phyloP scores from a whole-genome alignment of 2,888 invertebrate genomes.

The Napeogenes inachia region DNA sequence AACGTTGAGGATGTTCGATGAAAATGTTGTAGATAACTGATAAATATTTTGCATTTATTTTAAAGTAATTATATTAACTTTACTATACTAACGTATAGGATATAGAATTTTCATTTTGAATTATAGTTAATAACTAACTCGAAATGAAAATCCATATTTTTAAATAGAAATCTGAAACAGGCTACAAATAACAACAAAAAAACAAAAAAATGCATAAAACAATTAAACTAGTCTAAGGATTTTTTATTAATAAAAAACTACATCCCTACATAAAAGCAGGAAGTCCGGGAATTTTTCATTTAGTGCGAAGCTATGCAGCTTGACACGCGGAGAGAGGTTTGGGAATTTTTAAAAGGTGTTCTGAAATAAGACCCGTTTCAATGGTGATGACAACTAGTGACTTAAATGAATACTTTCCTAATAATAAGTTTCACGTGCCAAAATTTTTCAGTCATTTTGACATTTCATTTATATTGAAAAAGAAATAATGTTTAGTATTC shows the following conservation, averaged over 20 bases:
- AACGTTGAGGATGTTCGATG: constrained; percentile 32
- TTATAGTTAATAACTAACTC: too few species aligned
- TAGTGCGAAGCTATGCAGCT: constrained; percentile 48
- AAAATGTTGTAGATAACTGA: not conserved
- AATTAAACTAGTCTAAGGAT: not conserved
- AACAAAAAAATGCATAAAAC: not conserved
- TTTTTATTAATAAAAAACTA: not conserved
- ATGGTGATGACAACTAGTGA: not conserved
- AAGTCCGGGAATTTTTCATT: constrained; percentile 63
- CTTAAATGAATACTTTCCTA: too few species aligned
- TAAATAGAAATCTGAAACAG: too few species aligned
- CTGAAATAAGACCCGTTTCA: constrained; percentile 21
- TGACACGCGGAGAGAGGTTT: constrained; percentile 33
- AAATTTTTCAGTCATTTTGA: too few species aligned
- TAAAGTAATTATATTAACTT: too few species aligned
- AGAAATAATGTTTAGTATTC: too few species aligned
- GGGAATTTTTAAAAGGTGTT: constrained; percentile 30
- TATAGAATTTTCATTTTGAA: too few species aligned
- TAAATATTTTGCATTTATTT: not conserved
- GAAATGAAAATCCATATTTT: too few species aligned
- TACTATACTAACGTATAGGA: too few species aligned
- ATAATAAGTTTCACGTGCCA: too few species aligned
- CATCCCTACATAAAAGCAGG: constrained; percentile 34
- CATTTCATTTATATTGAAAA: too few species aligned
- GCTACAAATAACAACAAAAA: too few species aligned